Percentiles rank a stretch among this genome's conserved stretches.
phyloP scores from a whole-genome alignment of 2,888 invertebrate species.

The Lacanobia oleracea region DNA sequence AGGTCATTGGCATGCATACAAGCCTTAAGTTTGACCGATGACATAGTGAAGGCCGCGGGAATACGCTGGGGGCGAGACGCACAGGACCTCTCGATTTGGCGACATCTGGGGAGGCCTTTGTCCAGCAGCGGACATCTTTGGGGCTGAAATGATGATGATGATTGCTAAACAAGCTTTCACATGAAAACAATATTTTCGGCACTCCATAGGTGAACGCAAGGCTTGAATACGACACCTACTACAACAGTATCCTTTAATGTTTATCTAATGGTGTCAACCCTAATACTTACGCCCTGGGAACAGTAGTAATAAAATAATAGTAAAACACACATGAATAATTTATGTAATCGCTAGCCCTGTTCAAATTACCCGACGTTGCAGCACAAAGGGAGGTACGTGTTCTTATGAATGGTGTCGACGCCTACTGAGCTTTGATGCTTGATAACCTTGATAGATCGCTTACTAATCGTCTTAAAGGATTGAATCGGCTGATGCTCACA shows the following conservation, averaged over 20 bases:
- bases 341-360: conserved; percentile 51
- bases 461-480: conserved; percentile 4
- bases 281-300: conserved; percentile 23
- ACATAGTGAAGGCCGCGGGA: no score
- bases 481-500: conserved; percentile 4
- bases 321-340: conserved; percentile 68
- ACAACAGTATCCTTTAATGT: not conserved
- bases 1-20: no score
- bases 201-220: not conserved
- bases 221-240: not conserved
- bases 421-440: conserved; percentile 19
- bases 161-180: not conserved
- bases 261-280: conserved; percentile 8
- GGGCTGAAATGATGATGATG: no score
- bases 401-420: conserved; percentile 71
- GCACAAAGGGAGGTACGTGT: conserved; percentile 70
- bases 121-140: no score
- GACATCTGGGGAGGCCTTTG: no score
- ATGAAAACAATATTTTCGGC: not conserved
- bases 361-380: conserved; percentile 18
- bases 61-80: no score
- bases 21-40: no score
- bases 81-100: no score
- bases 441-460: conserved; percentile 38
- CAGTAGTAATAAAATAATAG: conserved; percentile 55